Conservation (phyloP, 1,140 invertebrate species). For the Neodiprion lecontei region DNA sequence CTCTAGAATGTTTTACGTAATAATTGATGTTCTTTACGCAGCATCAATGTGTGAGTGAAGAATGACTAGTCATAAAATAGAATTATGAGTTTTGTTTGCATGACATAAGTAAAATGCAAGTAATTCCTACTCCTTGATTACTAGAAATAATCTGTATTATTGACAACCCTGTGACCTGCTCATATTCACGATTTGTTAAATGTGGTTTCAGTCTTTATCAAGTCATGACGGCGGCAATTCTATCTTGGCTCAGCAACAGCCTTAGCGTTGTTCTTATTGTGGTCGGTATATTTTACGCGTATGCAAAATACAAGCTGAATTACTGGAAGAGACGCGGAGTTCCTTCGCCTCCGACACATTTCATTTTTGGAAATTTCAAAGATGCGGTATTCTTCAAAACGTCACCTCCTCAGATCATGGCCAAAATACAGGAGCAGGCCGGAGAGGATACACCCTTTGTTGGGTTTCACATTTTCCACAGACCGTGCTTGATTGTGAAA, state of each 20-base stretch:
- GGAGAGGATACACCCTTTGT: conserved; percentile 42
- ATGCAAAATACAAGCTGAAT: conserved; percentile 37
- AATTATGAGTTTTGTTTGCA: no score
- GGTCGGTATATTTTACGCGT: conserved; percentile 30
- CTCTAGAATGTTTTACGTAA: no score
- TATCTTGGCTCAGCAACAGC: not conserved
- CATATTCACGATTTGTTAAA: not conserved
- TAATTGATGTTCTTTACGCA: no score
- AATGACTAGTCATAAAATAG: no score
- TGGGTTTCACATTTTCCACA: conserved; percentile 56
- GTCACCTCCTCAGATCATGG: conserved; percentile 42
- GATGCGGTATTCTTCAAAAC: conserved; percentile 36
- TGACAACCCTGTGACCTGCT: no score
- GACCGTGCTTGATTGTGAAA: conserved; percentile 52
- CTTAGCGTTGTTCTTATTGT: not conserved
- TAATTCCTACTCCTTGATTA: no score
- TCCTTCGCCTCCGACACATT: conserved; percentile 34
- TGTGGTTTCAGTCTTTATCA: not conserved
- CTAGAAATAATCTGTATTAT: no score
- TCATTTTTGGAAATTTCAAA: conserved; percentile 47
- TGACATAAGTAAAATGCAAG: no score
- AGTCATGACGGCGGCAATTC: not conserved
- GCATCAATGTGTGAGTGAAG: no score
- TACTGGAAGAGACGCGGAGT: conserved; percentile 49
- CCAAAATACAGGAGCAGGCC: conserved; percentile 43